These are phyloP conservation scores for Andrena cerasifolii DNA, from an alignment of 1,140 invertebrate species.

Conservation along the genomic window DNA sequence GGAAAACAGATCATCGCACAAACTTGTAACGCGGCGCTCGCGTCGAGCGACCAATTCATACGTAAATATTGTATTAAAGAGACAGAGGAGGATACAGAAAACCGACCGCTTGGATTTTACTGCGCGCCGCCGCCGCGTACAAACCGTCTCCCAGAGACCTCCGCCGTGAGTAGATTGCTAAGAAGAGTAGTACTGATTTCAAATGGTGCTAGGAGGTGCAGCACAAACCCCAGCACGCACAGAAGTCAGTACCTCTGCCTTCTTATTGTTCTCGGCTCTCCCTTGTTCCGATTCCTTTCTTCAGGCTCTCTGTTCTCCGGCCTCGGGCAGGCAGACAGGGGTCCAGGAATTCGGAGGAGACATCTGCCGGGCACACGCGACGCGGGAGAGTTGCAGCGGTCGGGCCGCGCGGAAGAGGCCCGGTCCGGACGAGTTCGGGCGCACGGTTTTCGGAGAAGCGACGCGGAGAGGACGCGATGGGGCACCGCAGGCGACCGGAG, in stretches of 20 bases:
- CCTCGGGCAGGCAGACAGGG: too few relatives aligned
- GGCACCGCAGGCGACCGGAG: conserved; percentile 26
- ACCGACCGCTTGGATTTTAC: conserved; percentile 24
- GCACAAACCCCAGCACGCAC: conserved; percentile 80
- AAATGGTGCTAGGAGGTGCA: conserved; percentile 82
- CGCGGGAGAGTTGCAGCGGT: too few relatives aligned
- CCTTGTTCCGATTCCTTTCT: background rate
- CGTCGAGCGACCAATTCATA: background rate
- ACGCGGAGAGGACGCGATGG: background rate
- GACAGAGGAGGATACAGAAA: conserved; percentile 38
- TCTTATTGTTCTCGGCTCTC: conserved; percentile 65
- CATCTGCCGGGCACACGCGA: too few relatives aligned
- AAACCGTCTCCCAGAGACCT: background rate
- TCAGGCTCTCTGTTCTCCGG: background rate
- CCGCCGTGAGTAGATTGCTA: conserved; percentile 61
- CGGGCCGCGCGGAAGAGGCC: too few relatives aligned
- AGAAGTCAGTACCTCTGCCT: conserved; percentile 81
- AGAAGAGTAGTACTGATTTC: conserved; percentile 83
- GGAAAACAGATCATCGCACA: conserved; percentile 30
- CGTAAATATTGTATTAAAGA: conserved; percentile 16
- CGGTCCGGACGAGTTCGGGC: background rate
- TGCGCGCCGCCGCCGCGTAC: background rate
- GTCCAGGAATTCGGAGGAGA: background rate
- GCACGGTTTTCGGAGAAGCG: background rate
- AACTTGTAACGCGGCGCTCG: conserved; percentile 33